These are phyloP conservation scores for Amphiprion clarkii DNA, from an alignment of 2,797 vertebrate species.

Conservation along the genomic window DNA sequence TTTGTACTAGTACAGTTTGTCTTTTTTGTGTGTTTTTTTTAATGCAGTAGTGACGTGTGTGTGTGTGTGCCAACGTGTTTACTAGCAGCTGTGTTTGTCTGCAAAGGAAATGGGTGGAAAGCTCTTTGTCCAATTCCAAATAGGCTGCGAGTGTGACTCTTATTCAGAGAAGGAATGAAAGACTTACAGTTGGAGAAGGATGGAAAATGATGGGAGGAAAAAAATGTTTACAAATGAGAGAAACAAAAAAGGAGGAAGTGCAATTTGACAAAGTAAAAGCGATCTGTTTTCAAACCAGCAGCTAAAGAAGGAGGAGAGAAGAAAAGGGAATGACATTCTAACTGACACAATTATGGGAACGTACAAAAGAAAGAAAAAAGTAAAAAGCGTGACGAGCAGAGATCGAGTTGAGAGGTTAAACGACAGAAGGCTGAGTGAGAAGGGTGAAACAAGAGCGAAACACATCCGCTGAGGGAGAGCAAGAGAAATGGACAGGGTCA, in stretches of 20 bases:
- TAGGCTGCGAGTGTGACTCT: conserved; percentile 56
- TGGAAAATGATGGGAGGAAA: conserved; percentile 26
- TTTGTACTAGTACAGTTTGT: conserved; percentile 37
- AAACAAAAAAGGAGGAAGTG: conserved; percentile 41
- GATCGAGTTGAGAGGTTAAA: conserved; percentile 55
- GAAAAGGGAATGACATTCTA: conserved; percentile 11
- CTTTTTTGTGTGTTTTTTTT: conserved; percentile 46
- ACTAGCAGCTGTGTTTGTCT: conserved; percentile 80
- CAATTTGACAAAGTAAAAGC: conserved; percentile 41
- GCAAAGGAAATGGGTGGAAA: conserved; percentile 68
- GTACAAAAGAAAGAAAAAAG: conserved; percentile 3
- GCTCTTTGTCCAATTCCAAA: conserved; percentile 73
- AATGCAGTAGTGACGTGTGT: conserved; percentile 31
- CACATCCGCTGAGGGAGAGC: conserved; percentile 10
- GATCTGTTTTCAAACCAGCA: conserved; percentile 64
- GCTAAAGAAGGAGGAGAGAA: conserved; percentile 16
- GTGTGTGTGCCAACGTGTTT: conserved; percentile 51
- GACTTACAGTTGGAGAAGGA: conserved; percentile 58
- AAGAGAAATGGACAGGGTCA: conserved; percentile 56
- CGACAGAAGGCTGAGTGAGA: conserved; percentile 16
- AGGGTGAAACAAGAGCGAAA: conserved; percentile 24
- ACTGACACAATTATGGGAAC: conserved; percentile 25
- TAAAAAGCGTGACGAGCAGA: conserved; percentile 28
- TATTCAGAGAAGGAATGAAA: conserved; percentile 62
- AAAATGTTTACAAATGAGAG: conserved; percentile 61